Evolutionary conservation across 1,140 invertebrate genomes (phyloP), one percentile per base, ranked within the genome.

Genomic region (Aphaenogaster floridana): DNA sequence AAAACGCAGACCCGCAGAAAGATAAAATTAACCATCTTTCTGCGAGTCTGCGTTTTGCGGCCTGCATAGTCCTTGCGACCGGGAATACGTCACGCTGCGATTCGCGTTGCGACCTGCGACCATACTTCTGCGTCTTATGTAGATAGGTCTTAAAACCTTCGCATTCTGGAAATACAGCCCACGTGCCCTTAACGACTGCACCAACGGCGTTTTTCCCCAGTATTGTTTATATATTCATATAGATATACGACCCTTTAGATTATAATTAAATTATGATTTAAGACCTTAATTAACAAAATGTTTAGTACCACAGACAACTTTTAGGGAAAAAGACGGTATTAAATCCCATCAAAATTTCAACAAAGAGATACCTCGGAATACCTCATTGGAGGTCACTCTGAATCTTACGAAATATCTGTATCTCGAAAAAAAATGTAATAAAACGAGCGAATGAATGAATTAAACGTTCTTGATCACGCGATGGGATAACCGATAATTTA

Each of bases 121-220:
- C 21, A 21, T 21, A 21, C 21, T 21, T 21, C 21, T 21, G 21
- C 21, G 21, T 21, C 21, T 21, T 21, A 21, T 21, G 21, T 21
- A 21, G 21, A 21, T 21, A 21, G 21, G 0, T 0, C 21, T 21
- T 21, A 21, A 90, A 86, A 89, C 4, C 48, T 45, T 34, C 50
- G 28, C 45, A n/a, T 79, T 72, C 86, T 74, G 39, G 34, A 63
- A 52, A 68, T 63, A 79, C 54, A 39, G 63, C 50, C 69, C 81
- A 88, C 81, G 86, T 90, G 71, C 86, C 81, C 71, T 86, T 86
- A 90, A 89, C 36, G 64, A 52, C 48, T 17, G 42, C 52, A 13
- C 1, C 15, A 2, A n/a, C 11, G 34, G 11, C 5, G 28, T 1
- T 52, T 64, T 28, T 63, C 21, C 50, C 21, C 36, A 28, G 54